A percentile compares a stretch with the other conserved stretches of the same genome.
phyloP scores from a whole-genome alignment of 2,888 invertebrate species.

The Himalopsyche japonica region DNA sequence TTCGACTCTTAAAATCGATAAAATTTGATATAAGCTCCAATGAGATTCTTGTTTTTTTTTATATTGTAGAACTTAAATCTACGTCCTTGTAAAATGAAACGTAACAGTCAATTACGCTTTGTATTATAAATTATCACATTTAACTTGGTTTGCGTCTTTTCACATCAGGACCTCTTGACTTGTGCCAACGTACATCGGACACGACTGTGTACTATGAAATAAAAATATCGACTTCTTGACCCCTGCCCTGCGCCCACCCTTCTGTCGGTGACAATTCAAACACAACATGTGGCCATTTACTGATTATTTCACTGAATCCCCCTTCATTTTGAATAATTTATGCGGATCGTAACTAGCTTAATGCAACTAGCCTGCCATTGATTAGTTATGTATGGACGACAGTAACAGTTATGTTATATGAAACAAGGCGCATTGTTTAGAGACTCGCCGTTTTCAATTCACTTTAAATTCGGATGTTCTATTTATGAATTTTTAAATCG shows the following conservation, averaged over 20 bases:
- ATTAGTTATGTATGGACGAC: constrained; percentile 24
- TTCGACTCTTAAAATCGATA: no score
- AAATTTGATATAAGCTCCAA: no score
- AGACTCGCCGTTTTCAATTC: not conserved
- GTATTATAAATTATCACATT: no score
- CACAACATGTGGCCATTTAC: constrained; percentile 36
- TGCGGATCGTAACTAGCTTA: constrained; percentile 33
- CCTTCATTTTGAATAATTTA: constrained; percentile 32
- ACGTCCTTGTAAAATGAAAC: no score
- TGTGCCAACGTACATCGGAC: no score
- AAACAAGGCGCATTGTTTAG: not conserved
- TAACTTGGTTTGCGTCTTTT: no score
- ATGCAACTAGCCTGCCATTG: constrained; percentile 26
- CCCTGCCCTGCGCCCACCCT: not conserved
- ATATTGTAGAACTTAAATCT: no score
- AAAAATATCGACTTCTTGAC: not conserved
- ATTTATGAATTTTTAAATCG: no score
- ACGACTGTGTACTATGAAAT: not conserved
- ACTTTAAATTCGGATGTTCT: no score
- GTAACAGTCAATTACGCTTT: no score
- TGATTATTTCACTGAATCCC: constrained; percentile 30
- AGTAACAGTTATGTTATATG: not conserved
- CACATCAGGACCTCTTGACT: no score
- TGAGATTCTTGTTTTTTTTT: no score
- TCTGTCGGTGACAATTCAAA: constrained; percentile 16